phyloP scores from a whole-genome alignment of 2,888 invertebrate species.

The Cataglyphis altisquamis region DNA sequence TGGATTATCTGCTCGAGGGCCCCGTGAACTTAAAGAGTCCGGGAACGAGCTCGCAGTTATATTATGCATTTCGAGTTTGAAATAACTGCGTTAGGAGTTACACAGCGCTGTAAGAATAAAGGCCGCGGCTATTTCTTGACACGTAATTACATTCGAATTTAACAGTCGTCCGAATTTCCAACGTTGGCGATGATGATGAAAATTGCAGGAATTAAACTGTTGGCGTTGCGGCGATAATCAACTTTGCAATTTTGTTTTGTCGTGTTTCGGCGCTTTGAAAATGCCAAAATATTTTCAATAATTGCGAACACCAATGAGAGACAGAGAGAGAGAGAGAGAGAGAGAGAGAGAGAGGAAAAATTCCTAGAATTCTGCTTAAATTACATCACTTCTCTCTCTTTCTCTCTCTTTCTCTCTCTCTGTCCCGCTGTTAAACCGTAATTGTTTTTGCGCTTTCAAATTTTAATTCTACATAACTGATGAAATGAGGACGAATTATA shows the following conservation, averaged over 20 bases:
- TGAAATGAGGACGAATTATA: neutral
- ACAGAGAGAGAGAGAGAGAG: neutral
- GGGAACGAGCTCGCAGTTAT: constrained; percentile 67
- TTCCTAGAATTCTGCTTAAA: neutral
- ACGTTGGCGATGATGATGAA: constrained; percentile 32
- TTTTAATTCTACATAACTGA: constrained; percentile 4
- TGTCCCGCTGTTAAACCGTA: neutral
- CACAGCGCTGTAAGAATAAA: constrained; percentile 56
- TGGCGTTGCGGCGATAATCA: constrained; percentile 39
- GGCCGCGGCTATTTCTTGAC: constrained; percentile 46
- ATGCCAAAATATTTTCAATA: constrained; percentile 30
- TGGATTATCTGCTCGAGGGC: constrained; percentile 58
- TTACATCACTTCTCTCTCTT: neutral
- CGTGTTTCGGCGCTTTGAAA: constrained; percentile 2
- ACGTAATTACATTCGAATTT: constrained; percentile 63
- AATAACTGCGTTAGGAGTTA: constrained; percentile 65
- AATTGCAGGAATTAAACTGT: constrained; percentile 53
- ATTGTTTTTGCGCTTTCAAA: constrained; percentile 2
- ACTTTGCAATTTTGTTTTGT: constrained; percentile 25
- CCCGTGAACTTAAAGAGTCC: constrained; percentile 62
- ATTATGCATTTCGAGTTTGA: constrained; percentile 64
- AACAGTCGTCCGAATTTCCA: constrained; percentile 45
- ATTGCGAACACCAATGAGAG: constrained; percentile 1
- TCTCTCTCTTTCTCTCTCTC: neutral
- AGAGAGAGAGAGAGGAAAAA: neutral